Percentiles rank a stretch among this genome's conserved stretches.
phyloP scores from a whole-genome alignment of 2,888 invertebrate genomes.

The Silvanus unidentatus region DNA sequence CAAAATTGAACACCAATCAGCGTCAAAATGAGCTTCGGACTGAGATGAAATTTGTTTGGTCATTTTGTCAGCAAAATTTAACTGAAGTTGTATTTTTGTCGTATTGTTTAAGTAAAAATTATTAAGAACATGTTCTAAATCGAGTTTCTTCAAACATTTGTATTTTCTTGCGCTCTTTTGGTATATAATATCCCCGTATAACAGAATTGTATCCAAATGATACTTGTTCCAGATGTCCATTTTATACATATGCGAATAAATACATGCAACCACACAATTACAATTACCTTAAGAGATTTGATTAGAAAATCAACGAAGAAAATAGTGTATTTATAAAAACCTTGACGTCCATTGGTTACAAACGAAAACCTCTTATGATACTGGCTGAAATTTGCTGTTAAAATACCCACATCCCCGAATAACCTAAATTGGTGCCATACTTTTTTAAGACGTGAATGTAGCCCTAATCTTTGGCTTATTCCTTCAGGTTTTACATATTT shows the following conservation, averaged over 20 bases:
- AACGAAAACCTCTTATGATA: constrained; percentile 32
- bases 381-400: constrained; percentile 36
- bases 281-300: constrained; percentile 41
- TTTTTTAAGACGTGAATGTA: constrained; percentile 34
- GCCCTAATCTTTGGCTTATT: constrained; percentile 31
- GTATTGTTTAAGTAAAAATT: constrained; percentile 31
- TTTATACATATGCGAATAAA: constrained; percentile 51
- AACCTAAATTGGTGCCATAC: constrained; percentile 38
- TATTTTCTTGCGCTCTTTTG: constrained; percentile 30
- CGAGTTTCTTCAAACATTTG: constrained; percentile 24
- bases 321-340: constrained; percentile 18
- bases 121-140: constrained; percentile 30
- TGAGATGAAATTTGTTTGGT: constrained; percentile 15
- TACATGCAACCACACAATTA: constrained; percentile 54
- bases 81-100: constrained; percentile 31
- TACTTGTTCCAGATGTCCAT: constrained; percentile 55
- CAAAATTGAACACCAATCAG: constrained; percentile 17
- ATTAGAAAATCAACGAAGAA: not conserved
- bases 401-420: constrained; percentile 27
- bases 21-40: constrained; percentile 21
- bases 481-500: constrained; percentile 33
- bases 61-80: constrained; percentile 25
- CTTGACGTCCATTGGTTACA: constrained; percentile 38
- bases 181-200: constrained; percentile 51
- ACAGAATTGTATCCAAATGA: constrained; percentile 52